Conservation (phyloP, 23 tunicate species). For the Diplosoma virens region DNA sequence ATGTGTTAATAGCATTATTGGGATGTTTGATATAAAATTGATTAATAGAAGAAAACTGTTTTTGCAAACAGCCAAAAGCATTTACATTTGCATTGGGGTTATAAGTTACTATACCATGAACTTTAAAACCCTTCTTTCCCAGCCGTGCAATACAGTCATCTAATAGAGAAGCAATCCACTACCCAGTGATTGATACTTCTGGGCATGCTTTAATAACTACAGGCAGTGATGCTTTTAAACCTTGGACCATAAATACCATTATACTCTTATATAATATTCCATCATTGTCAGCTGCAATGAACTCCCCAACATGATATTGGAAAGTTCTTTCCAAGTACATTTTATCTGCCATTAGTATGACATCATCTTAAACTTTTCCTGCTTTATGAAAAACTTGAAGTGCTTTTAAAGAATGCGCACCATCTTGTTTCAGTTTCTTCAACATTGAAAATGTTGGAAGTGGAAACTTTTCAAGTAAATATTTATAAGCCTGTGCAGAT, state of each 20-base stretch:
- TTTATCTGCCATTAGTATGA: conserved; percentile 4
- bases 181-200: not conserved
- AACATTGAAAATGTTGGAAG: conserved; percentile 1
- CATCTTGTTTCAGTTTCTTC: not conserved
- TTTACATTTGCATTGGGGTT: not conserved
- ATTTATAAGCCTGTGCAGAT: not conserved
- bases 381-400: not conserved
- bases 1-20: not conserved
- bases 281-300: conserved; percentile 16
- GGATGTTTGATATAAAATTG: not conserved
- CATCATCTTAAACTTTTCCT: not conserved
- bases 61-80: not conserved
- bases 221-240: conserved; percentile 17
- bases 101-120: not conserved
- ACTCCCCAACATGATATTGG: conserved; percentile 3
- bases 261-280: conserved; percentile 8
- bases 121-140: conserved; percentile 1
- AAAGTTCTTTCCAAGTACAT: conserved; percentile 19
- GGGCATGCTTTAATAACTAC: conserved; percentile 14
- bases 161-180: not conserved
- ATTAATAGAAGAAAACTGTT: not conserved
- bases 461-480: conserved; percentile 7
- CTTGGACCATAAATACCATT: conserved; percentile 10
- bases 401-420: conserved; percentile 9
- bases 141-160: not conserved